A percentile compares a stretch with the other conserved stretches of the same genome.
phyloP scores from a whole-genome alignment of 2,797 vertebrate species.

The Syngnathus rostellatus region DNA sequence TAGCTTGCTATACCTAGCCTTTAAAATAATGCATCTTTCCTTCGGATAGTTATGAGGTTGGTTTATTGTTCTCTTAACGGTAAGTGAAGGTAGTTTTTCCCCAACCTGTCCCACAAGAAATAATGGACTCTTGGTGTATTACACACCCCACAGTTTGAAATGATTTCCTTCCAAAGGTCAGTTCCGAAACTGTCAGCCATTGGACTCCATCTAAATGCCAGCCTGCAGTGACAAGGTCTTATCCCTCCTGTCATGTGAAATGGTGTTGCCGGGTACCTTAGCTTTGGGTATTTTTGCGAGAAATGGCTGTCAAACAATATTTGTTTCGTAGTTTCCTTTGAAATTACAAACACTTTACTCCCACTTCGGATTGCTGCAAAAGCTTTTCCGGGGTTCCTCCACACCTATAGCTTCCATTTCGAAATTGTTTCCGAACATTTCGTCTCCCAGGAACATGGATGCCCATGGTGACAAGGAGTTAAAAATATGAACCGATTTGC shows the following conservation, averaged over 20 bases:
- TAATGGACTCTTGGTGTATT: too few species aligned
- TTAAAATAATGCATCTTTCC: too few species aligned
- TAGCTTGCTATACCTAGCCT: too few species aligned
- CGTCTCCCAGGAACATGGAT: neutral
- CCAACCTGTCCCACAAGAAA: neutral
- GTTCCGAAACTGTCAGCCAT: neutral
- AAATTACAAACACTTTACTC: neutral
- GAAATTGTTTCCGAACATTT: neutral
- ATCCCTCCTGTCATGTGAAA: neutral
- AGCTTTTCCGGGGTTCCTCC: neutral
- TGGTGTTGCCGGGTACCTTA: neutral
- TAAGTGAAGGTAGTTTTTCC: too few species aligned
- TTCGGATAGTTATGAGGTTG: too few species aligned
- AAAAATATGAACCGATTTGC: neutral
- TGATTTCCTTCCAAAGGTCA: neutral
- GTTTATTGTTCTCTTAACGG: too few species aligned
- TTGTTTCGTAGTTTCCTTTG: neutral
- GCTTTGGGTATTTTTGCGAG: neutral
- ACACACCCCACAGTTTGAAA: neutral
- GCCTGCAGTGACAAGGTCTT: neutral
- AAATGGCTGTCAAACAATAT: constrained; percentile 1
- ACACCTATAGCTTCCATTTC: neutral
- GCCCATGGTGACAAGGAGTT: too few species aligned
- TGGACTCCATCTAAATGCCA: neutral
- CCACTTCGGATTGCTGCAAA: neutral